Percentiles rank a stretch among this genome's conserved stretches.
Evolutionary conservation across 2,113 vertebrate genomes (phyloP).

Genomic region (Rostratula benghalensis): DNA sequence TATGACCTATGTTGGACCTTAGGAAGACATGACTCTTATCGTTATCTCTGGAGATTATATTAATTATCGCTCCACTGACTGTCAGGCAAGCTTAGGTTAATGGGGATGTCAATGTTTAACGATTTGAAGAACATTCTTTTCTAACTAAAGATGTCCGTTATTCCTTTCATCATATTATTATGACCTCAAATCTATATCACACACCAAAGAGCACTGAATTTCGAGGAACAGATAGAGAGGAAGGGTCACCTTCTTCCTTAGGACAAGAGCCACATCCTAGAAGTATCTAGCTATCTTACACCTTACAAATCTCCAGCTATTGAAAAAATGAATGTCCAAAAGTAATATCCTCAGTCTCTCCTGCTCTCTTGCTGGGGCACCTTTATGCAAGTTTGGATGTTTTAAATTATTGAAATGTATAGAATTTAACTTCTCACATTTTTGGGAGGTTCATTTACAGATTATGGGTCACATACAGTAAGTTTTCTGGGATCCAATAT

Average conservation of each 20-base stretch:
- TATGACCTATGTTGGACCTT: not conserved
- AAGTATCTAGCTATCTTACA: not conserved
- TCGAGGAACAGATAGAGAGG: not conserved
- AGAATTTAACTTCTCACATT: not conserved
- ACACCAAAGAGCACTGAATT: not conserved
- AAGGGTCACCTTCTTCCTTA: not conserved
- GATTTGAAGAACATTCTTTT: constrained; percentile 26
- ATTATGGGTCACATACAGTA: not conserved
- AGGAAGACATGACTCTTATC: constrained; percentile 6
- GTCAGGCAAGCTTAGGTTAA: constrained; percentile 13
- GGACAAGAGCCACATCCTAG: not conserved
- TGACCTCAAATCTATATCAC: not conserved
- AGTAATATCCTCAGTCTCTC: not conserved
- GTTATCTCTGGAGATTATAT: not conserved
- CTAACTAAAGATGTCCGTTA: constrained; percentile 11
- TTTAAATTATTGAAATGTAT: not conserved
- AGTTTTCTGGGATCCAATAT: not conserved
- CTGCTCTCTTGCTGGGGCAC: not conserved
- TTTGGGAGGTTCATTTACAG: not conserved
- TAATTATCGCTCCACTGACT: not conserved
- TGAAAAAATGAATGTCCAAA: not conserved
- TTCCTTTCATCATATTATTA: not conserved
- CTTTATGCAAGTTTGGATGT: not conserved
- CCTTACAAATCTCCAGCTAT: not conserved
- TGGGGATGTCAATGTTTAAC: not conserved